A percentile compares a stretch with the other conserved stretches of the same genome.
Conservation (phyloP, 2,797 vertebrate genomes). For the Myotis daubentonii region DNA sequence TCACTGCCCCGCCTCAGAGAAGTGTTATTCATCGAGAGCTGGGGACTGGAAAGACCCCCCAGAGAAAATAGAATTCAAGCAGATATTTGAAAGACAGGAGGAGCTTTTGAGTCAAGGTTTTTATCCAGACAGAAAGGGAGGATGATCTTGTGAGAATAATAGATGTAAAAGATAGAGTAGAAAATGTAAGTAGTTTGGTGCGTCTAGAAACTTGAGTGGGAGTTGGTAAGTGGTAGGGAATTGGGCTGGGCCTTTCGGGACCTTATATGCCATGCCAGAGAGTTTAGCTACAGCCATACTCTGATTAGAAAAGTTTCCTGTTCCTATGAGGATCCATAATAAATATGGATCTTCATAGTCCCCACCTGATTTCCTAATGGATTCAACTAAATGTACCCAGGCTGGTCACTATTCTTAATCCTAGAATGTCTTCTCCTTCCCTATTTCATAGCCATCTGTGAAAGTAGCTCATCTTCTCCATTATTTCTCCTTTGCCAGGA, state of each 20-base stretch:
- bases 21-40: not conserved
- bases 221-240: not conserved
- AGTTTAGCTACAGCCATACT: not conserved
- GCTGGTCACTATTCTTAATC: not conserved
- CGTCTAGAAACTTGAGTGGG: not conserved
- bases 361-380: not conserved
- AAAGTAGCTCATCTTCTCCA: conserved; percentile 38
- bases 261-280: not conserved
- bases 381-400: not conserved
- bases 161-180: not conserved
- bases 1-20: not conserved
- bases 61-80: not conserved
- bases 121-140: not conserved
- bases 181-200: not conserved
- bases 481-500: conserved; percentile 28
- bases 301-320: not conserved
- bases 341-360: not conserved
- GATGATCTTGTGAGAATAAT: not conserved
- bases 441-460: conserved; percentile 13
- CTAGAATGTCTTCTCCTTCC: not conserved
- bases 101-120: not conserved
- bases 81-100: not conserved
- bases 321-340: not conserved
- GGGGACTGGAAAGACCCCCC: not conserved
- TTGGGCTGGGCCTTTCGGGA: not conserved